Percentiles rank a stretch among this genome's conserved stretches.
Evolutionary conservation across 2,797 vertebrate species (phyloP).

Genomic region (Pseudochirops cupreus): DNA sequence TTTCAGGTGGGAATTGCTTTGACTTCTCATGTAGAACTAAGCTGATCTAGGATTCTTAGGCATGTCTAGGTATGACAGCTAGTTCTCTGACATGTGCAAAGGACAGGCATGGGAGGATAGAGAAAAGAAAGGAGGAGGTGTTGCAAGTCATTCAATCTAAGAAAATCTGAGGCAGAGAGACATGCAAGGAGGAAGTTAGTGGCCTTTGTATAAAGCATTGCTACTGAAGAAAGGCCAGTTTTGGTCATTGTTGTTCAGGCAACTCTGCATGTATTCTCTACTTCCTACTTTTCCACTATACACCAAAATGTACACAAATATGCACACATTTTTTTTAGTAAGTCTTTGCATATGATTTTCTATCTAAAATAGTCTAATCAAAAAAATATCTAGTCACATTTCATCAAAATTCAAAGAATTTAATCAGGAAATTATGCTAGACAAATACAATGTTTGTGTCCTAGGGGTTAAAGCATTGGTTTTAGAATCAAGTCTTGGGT

Average conservation of each 20-base stretch:
- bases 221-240: neutral
- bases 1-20: constrained; percentile 31
- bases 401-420: neutral
- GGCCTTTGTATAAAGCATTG: neutral
- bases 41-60: constrained; percentile 2
- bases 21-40: constrained; percentile 37
- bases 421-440: neutral
- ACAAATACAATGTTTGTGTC: neutral
- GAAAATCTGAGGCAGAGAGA: constrained; percentile 5
- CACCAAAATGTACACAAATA: neutral
- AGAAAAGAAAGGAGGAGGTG: constrained; percentile 5
- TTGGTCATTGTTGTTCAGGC: neutral
- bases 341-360: neutral
- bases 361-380: neutral
- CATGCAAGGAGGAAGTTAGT: neutral
- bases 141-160: constrained; percentile 1
- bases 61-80: constrained; percentile 26
- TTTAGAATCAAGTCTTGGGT: neutral
- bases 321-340: neutral
- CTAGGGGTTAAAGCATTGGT: neutral
- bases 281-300: neutral
- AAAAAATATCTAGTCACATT: neutral
- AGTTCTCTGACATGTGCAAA: neutral
- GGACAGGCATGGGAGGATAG: neutral
- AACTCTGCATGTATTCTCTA: neutral